Evolutionary conservation across 2,113 vertebrate genomes (phyloP), one percentile per base, ranked within the genome.

Genomic region (Rhodinocichla rosea): DNA sequence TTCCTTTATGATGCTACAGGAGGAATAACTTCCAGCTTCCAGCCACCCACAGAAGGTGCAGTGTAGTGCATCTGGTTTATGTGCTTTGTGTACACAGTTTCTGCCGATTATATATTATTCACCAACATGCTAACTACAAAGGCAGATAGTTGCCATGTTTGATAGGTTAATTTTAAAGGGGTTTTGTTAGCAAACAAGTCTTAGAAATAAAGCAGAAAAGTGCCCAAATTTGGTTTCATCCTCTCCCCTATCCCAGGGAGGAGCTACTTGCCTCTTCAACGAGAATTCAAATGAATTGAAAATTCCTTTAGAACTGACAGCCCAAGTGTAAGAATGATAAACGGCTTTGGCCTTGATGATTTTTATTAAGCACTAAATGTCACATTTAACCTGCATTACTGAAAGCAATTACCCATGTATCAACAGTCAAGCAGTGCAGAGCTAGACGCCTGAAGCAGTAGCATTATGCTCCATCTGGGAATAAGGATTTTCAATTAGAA

Each of bases 321-420:
- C 96, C 97, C 97, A 94, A 98, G 98, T 97, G 97, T 96, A 96
- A 97, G 98, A 98, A 99, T 98, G 98, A 99, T 99, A 98, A 98
- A 99, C 98, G 97, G 98, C 98, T 98, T 98, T 98, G 98, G 98
- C 98, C 98, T 97, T 97, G 98, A 98, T 99, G 98, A 98, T 98
- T 98, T 98, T 98, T 98, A 99, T 98, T 98, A 98, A 98, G 98
- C 98, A 98, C 98, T 98, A 98, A 98, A 98, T 98, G 98, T 98
- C 98, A 99, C 98, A 99, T 99, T 99, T 99, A 99, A 99, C 99
- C 98, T 98, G 98, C 98, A 98, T 99, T 98, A 98, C 98, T 85
- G 98, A 98, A 98, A 99, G 98, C 98, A 99, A 99, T 99, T 99
- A 99, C 98, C 98, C 98, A 90, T 97, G 97, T 98, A 98, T 98